Evolutionary conservation across 2,797 vertebrate species (phyloP), one percentile per base, ranked within the genome.

Genomic region (Arrhamphus sclerolepis): DNA sequence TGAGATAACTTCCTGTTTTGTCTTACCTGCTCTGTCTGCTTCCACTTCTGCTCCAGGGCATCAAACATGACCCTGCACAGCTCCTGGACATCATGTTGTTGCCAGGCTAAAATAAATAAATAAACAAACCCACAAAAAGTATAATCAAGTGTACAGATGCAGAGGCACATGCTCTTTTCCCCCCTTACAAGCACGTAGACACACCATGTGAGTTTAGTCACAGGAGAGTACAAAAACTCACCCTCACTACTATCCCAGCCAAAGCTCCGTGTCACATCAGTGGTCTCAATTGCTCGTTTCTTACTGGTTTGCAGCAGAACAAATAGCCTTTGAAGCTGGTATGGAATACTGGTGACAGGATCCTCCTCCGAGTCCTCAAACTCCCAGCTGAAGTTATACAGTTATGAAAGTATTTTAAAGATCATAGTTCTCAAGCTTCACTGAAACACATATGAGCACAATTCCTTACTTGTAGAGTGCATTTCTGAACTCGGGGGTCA

Each of bases 241-340:
- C 98, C 98, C 87, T 99, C 98, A 66, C 98, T 99, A 83, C 98
- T 99, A 88, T 99, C 98, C 98, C 98, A 99, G 74, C 98, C 98
- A 66, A 99, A 99, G 88, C 98, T 99, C 47, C 97, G 91, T 0
- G 98, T 99, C 70, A 99, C 97, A 42, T 99, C 98, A 38, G 98
- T 99, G 67, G 97, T 99, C 91, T 99, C 97, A 70, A 99, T 98
- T 6, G 98, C 97, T 76, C 97, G 95, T 85, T 98, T 99, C 91
- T 97, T 98, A 89, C 97, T 99, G 6, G 96, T 99, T 88, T 99
- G 97, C 72, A 99, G 91, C 73, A 98, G 91, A 83, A 99, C 94
- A 90, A 99, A 99, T 52, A 99, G 93, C 60, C 98, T 95, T 78
- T 99, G 97, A 78, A 99, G 94, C 87, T 99, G 98, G 86, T 94